Percentiles rank a stretch among this genome's conserved stretches.
Evolutionary conservation across 2,888 invertebrate genomes (phyloP).

Genomic region (Temnothorax ravouxi): DNA sequence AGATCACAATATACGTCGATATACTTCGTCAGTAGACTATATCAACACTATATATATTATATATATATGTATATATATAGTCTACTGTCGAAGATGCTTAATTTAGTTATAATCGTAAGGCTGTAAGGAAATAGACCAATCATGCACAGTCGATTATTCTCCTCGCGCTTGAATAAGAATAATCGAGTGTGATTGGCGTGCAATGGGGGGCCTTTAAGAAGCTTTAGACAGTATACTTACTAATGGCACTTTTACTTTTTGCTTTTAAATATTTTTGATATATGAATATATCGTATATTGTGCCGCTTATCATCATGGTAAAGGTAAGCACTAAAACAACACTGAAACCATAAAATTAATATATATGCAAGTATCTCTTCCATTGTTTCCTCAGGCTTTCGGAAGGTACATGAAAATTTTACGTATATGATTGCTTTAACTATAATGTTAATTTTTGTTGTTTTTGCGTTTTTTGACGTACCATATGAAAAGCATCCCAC

Average conservation of each 20-base stretch:
- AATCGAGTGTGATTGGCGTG: too few relatives aligned
- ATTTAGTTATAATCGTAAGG: too few relatives aligned
- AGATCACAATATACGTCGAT: neutral
- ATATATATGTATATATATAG: neutral
- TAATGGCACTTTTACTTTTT: constrained; percentile 66
- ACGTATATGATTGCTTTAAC: neutral
- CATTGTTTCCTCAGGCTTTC: neutral
- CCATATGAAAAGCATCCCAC: constrained; percentile 83
- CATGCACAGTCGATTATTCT: too few relatives aligned
- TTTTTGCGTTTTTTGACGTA: constrained; percentile 73
- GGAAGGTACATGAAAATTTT: neutral
- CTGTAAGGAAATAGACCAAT: too few relatives aligned
- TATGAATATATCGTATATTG: constrained; percentile 82
- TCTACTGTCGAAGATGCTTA: neutral
- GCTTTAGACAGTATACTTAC: constrained; percentile 43
- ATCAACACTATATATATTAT: neutral
- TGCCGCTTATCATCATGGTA: constrained; percentile 81
- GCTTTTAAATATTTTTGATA: constrained; percentile 72
- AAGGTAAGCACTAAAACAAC: constrained; percentile 72
- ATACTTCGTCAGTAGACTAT: too few relatives aligned
- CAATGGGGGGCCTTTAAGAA: too few relatives aligned
- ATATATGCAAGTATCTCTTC: too few relatives aligned
- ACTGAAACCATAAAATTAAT: constrained; percentile 68
- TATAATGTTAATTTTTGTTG: neutral
- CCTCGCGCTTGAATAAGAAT: too few relatives aligned